Conservation (phyloP, 2,888 invertebrate genomes). For the Caprella mutica region DNA sequence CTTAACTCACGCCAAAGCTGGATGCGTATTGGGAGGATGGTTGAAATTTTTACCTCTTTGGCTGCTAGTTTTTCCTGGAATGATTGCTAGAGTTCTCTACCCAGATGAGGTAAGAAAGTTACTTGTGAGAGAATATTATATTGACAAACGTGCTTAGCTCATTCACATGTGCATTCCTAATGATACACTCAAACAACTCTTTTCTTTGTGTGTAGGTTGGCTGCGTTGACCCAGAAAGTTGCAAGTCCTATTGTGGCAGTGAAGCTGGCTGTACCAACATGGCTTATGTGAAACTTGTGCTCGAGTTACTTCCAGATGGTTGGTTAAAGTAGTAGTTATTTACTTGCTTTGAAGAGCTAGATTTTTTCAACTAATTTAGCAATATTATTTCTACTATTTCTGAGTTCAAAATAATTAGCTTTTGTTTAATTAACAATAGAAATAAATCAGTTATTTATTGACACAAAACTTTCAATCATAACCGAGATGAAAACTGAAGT, state of each 20-base stretch:
- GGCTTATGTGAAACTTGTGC: constrained; percentile 44
- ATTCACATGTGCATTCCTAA: too few relatives aligned
- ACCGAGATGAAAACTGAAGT: too few relatives aligned
- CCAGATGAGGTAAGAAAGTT: constrained; percentile 43
- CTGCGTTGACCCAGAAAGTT: constrained; percentile 42
- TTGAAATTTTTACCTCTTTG: constrained; percentile 44
- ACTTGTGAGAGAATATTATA: too few relatives aligned
- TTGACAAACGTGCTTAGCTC: too few relatives aligned
- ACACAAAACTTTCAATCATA: too few relatives aligned
- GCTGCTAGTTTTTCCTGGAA: constrained; percentile 45
- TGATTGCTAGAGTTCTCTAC: constrained; percentile 44
- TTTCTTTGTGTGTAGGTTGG: too few relatives aligned
- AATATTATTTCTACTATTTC: too few relatives aligned
- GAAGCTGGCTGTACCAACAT: constrained; percentile 41
- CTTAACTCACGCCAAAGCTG: constrained; percentile 45
- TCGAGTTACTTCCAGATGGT: constrained; percentile 43
- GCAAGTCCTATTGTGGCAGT: constrained; percentile 41
- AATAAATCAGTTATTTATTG: too few relatives aligned
- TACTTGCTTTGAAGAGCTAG: background rate
- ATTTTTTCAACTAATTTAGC: background rate
- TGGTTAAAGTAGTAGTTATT: background rate
- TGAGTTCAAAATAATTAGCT: too few relatives aligned
- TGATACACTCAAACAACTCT: too few relatives aligned
- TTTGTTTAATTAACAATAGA: too few relatives aligned
- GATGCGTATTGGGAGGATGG: constrained; percentile 43